A percentile compares a stretch with the other conserved stretches of the same genome.
These are phyloP conservation scores for Virgularia gustaviana DNA, from an alignment of 92 coral and sea anemone species.

Conservation along the genomic window DNA sequence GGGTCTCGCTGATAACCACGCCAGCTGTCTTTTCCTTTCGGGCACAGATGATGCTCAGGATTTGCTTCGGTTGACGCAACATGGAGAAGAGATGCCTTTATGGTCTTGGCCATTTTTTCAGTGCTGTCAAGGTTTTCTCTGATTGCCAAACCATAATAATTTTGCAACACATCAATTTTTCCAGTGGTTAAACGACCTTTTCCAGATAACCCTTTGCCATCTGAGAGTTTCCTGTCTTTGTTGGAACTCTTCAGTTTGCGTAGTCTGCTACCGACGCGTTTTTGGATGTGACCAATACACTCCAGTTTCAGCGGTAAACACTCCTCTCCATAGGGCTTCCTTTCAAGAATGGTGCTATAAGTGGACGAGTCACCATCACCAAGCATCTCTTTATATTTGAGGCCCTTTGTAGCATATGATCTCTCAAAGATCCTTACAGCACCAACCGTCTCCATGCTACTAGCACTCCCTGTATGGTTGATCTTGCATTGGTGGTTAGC, in stretches of 20 bases:
- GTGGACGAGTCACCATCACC: slow-evolving; percentile 40
- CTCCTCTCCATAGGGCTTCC: slow-evolving; percentile 21
- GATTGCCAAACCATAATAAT: slow-evolving; percentile 3
- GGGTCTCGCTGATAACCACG: neutral
- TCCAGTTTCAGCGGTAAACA: slow-evolving; percentile 11
- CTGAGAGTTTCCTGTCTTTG: slow-evolving; percentile 22
- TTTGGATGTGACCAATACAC: slow-evolving; percentile 32
- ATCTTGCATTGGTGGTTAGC: slow-evolving; percentile 10
- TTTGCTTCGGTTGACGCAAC: slow-evolving; percentile 11
- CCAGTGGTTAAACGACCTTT: neutral
- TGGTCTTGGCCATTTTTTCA: slow-evolving; percentile 1
- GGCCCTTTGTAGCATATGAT: neutral
- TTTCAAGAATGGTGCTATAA: slow-evolving; percentile 2
- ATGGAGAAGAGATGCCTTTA: neutral
- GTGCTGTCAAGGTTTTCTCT: neutral
- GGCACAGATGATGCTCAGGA: slow-evolving; percentile 3
- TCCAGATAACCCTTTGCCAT: slow-evolving; percentile 13
- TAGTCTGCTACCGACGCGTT: slow-evolving; percentile 14
- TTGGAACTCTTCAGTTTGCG: too few relatives aligned
- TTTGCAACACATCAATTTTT: neutral
- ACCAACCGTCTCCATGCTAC: slow-evolving; percentile 13
- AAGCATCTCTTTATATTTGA: slow-evolving; percentile 10
- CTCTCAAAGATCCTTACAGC: slow-evolving; percentile 15
- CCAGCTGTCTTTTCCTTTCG: slow-evolving; percentile 1
- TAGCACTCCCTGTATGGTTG: slow-evolving; percentile 16